Evolutionary conservation across 92 coral and sea anemone species (phyloP).

Genomic region (Hydrozoanthus gracilis): DNA sequence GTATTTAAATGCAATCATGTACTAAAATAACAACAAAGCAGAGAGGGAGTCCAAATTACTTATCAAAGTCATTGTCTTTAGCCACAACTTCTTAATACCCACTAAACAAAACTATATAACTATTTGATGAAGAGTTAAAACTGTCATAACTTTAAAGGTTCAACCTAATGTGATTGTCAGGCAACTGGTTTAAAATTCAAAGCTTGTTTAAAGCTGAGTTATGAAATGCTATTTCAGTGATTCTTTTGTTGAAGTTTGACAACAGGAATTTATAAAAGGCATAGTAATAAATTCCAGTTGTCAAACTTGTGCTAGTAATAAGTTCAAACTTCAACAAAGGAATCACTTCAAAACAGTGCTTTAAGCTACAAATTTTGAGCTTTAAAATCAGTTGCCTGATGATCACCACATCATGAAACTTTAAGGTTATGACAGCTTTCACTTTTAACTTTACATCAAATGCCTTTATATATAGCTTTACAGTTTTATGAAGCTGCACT

Average conservation of each 20-base stretch:
- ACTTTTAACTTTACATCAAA: background rate
- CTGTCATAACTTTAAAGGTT: background rate
- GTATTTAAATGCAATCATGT: no score
- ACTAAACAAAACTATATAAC: no score
- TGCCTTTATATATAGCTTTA: background rate
- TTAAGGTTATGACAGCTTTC: background rate
- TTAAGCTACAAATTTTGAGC: background rate
- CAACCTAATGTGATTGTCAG: background rate
- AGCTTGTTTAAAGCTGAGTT: background rate
- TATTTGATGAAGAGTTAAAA: no score
- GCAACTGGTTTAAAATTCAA: background rate
- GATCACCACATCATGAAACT: no score
- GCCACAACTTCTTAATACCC: no score
- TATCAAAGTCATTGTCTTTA: no score
- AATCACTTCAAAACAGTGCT: background rate
- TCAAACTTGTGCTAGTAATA: no score
- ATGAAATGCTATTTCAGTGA: background rate
- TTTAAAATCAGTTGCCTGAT: background rate
- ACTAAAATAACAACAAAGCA: no score
- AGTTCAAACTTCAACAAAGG: background rate
- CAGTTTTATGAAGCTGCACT: no score
- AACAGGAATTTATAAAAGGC: background rate
- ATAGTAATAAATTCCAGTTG: no score
- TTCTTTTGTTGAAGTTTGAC: background rate
- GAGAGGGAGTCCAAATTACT: no score